Base-by-base conservation (phyloP, 2,113 vertebrate genomes). In the Ochotona princeps region DNA sequence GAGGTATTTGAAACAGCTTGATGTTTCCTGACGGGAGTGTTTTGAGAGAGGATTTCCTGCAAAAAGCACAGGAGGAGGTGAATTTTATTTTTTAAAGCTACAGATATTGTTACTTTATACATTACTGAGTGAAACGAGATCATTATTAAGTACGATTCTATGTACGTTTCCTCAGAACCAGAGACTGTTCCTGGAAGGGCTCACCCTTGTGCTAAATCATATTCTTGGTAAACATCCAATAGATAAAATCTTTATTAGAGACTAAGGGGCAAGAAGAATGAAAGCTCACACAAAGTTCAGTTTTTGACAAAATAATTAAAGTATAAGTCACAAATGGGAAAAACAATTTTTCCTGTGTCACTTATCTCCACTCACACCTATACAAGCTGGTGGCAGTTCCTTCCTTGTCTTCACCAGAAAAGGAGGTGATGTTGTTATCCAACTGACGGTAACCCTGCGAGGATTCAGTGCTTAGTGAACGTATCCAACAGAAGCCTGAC, bases 21-120 rank as follows among this genome's bases (percentile, higher is more conserved):
- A 35, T 0, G 73, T 87, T 97, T 97, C 94, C 73, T 94, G 66
- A 97, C 83, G 49, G 95, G 87, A 96, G 93, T 97, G 92, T 92
- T 65, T 57, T 73, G 96, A 97, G 79, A 30, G 1, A 83, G 96
- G 74, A 49, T 95, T 96, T 98, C 97, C 98, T 98, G 67, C 83
- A 96, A 92, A 93, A 79, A 75, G 17, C 66, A 89, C 91, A 89
- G 11, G 18, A 87, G 86, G 3, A 79, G 18, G 61, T 23, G 89
- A 67, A 80, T 93, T 65, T 84, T 89, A 82, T n/a, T 66, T 60
- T 49, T 92, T 47, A 88, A 88, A 92, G 76, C 23, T 51, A 38
- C 3, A 69, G 23, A 57, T 80, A 54, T 91, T 93, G 17, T 67
- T 51, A 66, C 91, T 47, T 38, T 78, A 90, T 4, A 51, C 30